phyloP scores from a whole-genome alignment of 2,797 vertebrate species.

The Percopsis omiscomaycus region DNA sequence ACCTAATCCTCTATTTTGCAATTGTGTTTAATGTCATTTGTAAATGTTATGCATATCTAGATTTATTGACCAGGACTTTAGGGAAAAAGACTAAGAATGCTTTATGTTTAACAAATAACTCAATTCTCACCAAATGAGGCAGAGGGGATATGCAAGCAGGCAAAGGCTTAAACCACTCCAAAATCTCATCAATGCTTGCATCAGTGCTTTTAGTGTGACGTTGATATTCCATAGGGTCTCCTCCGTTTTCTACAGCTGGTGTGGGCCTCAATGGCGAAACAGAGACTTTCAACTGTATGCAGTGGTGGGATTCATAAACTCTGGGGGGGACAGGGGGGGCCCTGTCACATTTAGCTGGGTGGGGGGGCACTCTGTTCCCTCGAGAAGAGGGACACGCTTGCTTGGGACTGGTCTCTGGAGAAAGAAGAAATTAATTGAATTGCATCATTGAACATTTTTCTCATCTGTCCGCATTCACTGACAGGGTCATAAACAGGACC shows the following conservation, averaged over 20 bases:
- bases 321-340: conserved; percentile 5
- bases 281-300: conserved; percentile 1
- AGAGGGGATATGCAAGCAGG: conserved; percentile 87
- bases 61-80: no score
- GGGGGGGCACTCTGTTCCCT: conserved; percentile 11
- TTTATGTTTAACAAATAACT: neutral
- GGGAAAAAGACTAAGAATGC: neutral
- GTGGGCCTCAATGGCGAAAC: conserved; percentile 19
- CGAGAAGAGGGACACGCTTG: conserved; percentile 17
- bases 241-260: neutral
- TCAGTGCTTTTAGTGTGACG: conserved; percentile 24
- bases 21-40: no score
- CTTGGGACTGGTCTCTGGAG: conserved; percentile 51
- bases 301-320: conserved; percentile 9
- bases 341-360: neutral
- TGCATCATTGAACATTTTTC: no score
- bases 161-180: conserved; percentile 81
- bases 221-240: conserved; percentile 6
- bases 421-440: neutral
- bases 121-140: conserved; percentile 58
- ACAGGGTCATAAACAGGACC: neutral
- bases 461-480: no score
- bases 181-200: conserved; percentile 71
- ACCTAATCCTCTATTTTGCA: no score
- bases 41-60: no score